These are phyloP conservation scores for Hyposmocoma kahamanoa DNA, from an alignment of 1,140 invertebrate genomes.

Conservation along the genomic window DNA sequence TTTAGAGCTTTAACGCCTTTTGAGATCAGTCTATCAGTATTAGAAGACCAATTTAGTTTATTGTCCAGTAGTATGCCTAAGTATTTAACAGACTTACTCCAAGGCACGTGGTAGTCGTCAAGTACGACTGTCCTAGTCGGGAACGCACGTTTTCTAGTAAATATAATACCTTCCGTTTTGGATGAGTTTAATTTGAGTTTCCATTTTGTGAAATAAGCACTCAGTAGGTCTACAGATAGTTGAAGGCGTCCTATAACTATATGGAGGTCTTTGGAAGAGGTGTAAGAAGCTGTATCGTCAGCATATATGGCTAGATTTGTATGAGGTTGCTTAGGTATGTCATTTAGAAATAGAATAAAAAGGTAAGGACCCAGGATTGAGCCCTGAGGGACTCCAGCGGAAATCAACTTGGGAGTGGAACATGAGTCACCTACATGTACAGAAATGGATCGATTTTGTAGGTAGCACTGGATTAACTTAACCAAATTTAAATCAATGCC, in stretches of 20 bases:
- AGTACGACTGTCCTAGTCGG: too few relatives aligned
- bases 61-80: too few relatives aligned
- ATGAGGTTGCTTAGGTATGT: too few relatives aligned
- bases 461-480: background rate
- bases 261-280: background rate
- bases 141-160: too few relatives aligned
- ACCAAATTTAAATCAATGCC: background rate
- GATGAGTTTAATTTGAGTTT: conserved; percentile 3
- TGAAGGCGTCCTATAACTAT: background rate
- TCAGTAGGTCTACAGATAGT: background rate
- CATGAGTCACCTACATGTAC: background rate
- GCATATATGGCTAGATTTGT: background rate
- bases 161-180: background rate
- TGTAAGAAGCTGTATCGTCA: background rate
- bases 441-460: background rate
- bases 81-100: too few relatives aligned
- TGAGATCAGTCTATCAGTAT: too few relatives aligned
- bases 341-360: too few relatives aligned
- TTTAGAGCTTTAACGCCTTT: too few relatives aligned
- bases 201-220: background rate
- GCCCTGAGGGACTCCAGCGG: conserved; percentile 2
- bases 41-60: too few relatives aligned
- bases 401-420: background rate
- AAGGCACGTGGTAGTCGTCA: too few relatives aligned
- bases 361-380: too few relatives aligned